Evolutionary conservation across 2,113 vertebrate species (phyloP).

Genomic region (Pollachius pollachius): DNA sequence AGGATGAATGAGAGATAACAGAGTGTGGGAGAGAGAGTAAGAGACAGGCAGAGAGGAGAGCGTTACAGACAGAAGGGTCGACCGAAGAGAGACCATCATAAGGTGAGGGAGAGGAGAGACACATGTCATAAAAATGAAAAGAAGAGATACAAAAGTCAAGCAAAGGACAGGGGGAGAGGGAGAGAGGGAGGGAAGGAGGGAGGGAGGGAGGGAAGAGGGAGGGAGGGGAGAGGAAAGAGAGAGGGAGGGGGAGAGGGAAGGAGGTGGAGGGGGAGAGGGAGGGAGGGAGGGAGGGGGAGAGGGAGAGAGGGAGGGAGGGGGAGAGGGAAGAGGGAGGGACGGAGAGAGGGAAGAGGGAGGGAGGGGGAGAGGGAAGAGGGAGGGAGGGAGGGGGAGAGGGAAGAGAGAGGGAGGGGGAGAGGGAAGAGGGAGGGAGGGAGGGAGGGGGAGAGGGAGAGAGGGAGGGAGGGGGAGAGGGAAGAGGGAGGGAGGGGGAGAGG

Average conservation of each 20-base stretch:
- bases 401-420: not conserved
- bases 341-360: not conserved
- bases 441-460: not conserved
- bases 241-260: not conserved
- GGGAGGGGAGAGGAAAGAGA: not conserved
- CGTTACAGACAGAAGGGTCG: no score
- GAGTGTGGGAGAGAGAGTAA: no score
- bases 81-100: no score
- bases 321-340: not conserved
- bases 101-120: no score
- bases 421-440: not conserved
- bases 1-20: no score
- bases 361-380: no score
- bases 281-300: not conserved
- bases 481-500: not conserved
- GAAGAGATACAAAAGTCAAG: not conserved
- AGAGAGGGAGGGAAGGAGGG: not conserved
- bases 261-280: not conserved
- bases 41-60: no score
- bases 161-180: no score
- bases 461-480: not conserved
- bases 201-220: not conserved
- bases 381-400: not conserved
- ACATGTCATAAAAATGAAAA: constrained; percentile 3
- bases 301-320: not conserved